phyloP scores from a whole-genome alignment of 1,140 invertebrate genomes.

The Papilio dardanus region DNA sequence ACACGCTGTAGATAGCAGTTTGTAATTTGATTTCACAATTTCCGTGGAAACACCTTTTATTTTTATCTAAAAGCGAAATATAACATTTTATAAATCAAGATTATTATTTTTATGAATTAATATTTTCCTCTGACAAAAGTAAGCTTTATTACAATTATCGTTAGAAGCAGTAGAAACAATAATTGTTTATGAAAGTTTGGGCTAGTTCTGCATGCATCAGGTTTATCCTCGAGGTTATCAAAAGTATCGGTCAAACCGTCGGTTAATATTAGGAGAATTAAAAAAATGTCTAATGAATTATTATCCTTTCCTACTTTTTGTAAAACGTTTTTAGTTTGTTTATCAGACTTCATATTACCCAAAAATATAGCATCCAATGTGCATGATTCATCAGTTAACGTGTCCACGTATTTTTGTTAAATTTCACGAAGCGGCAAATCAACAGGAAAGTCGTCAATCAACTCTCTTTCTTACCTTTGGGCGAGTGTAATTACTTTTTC shows the following conservation, averaged over 20 bases:
- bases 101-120: neutral
- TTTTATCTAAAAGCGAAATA: constrained; percentile 8
- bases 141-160: too few relatives aligned
- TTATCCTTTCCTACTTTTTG: neutral
- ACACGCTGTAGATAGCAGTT: constrained; percentile 12
- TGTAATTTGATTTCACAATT: constrained; percentile 9
- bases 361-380: neutral
- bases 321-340: neutral
- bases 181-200: too few relatives aligned
- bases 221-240: too few relatives aligned
- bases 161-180: too few relatives aligned
- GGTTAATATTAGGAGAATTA: too few relatives aligned
- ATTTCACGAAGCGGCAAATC: constrained; percentile 29
- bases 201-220: too few relatives aligned
- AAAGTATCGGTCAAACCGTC: too few relatives aligned
- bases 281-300: too few relatives aligned
- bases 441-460: constrained; percentile 37
- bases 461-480: constrained; percentile 35
- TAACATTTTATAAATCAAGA: neutral
- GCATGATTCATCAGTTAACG: constrained; percentile 1
- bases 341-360: neutral
- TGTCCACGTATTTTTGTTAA: neutral
- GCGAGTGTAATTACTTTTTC: constrained; percentile 33
- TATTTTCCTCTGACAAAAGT: neutral
- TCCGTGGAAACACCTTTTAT: constrained; percentile 5